A percentile compares a stretch with the other conserved stretches of the same genome.
Conservation (phyloP, 2,113 vertebrate genomes). For the Nothobranchius kuhntae region DNA sequence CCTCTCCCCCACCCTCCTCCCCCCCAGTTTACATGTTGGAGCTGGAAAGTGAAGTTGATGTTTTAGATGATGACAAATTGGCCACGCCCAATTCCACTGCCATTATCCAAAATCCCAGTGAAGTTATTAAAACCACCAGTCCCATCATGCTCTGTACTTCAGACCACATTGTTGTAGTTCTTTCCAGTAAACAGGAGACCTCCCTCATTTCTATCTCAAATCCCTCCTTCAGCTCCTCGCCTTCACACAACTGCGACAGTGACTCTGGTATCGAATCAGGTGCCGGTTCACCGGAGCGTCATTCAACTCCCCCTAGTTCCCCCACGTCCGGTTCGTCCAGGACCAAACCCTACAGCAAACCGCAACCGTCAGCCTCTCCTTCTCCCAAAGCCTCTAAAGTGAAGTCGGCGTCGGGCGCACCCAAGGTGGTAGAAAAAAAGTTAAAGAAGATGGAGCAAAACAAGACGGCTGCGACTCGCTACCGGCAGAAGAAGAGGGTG, state of each 20-base stretch:
- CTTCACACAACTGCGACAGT: conserved; percentile 65
- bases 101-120: conserved; percentile 57
- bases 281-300: conserved; percentile 44
- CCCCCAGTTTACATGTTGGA: conserved; percentile 82
- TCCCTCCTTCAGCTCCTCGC: background rate
- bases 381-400: conserved; percentile 49
- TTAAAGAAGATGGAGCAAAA: conserved; percentile 98
- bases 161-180: conserved; percentile 58
- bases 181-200: conserved; percentile 59
- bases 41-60: conserved; percentile 86
- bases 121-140: conserved; percentile 36
- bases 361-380: conserved; percentile 72
- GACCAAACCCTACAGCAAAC: conserved; percentile 67
- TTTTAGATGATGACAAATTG: conserved; percentile 78
- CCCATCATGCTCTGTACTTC: conserved; percentile 61
- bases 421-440: conserved; percentile 90
- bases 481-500: conserved; percentile 91
- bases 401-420: conserved; percentile 70
- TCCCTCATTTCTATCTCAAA: background rate
- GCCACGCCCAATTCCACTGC: conserved; percentile 21
- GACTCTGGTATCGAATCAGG: conserved; percentile 76
- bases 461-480: conserved; percentile 92
- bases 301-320: conserved; percentile 33
- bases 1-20: conserved; percentile 49
- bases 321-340: conserved; percentile 63